Evolutionary conservation across 1,140 invertebrate species (phyloP), one percentile per base, ranked within the genome.

Genomic region (Phocides pigmalion): DNA sequence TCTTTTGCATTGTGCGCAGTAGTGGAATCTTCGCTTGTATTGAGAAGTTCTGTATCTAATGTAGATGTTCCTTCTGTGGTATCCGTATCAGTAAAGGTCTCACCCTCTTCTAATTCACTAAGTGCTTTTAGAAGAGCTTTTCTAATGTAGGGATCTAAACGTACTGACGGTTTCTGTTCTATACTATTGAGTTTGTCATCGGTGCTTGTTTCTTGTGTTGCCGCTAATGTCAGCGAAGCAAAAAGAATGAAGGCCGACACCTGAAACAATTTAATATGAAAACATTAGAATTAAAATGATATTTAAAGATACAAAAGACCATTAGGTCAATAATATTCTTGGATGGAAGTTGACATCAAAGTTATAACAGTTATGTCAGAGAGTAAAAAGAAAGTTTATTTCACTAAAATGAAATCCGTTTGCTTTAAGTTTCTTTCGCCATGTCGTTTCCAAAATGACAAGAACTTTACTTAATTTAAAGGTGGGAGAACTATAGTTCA

Each of bases 91-190:
- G 84, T 81, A 4, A 83, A 75, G 25, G 77, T 78, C 59, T 84
- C 88, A 69, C 88, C 90, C 50, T 93, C 89, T 88, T 96, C 95
- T 25, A 96, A 81, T 66, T 95, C 94, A 41, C 93, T 94, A 0
- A 96, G 87, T 1, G 95, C 95, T 79, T 94, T 94, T 6, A 96
- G 80, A n/a, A 96, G 82, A 0, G 95, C 95, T 82, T 94, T 94
- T 3, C 95, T 89, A 44, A 96, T 92, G 39, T 94, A 94, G 32
- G 95, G 95, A 82, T 96, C 95, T 39, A 96, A 73, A 51, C 93
- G 93, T 0, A 94, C 90, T 2, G 94, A 93, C 4, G 93, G 86
- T 17, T 92, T 87, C 0, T 88, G 71, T 46, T 87, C 84, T 32
- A 92, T 87, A 62, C 81, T 89, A 58, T 92, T 92, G 22, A 86